Base-by-base conservation (phyloP, 2,888 invertebrate genomes). In the Mimachlamys varia region DNA sequence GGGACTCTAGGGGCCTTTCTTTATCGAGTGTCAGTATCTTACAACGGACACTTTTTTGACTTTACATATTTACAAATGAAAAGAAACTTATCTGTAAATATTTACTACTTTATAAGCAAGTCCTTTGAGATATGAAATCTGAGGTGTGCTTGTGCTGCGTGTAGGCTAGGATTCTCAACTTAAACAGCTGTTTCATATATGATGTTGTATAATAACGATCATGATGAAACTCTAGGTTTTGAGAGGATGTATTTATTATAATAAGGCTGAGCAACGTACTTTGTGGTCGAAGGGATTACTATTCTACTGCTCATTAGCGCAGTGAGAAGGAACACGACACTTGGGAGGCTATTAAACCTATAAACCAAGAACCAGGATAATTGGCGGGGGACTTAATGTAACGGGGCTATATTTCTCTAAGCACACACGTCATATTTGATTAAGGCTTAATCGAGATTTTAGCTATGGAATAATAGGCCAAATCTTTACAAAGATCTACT, bases 21-120 rank as follows among this genome's bases (percentile, higher is more conserved):
- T 76, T 76, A 76, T 76, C 76, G 33, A 76, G 76, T 76, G 76
- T 76, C 76, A 76, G 76, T 76, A 76, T 76, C 76, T 76, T 15
- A 76, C 76, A 33, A 76, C 33, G 76, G 76, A 76, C 76, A 76
- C 19, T 76, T 76, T 76, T 76, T 76, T 76, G 76, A 76, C 76
- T 76, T 76, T 76, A 76, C 76, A 33, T 76, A 76, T 76, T 76
- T 76, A 76, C 76, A 76, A 76, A 27, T 76, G 76, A 76, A 76
- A 76, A 76, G 76, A 76, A 76, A 76, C 76, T 76, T 76, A 76
- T 76, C 76, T 33, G 76, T 76, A 27, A 76, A 76, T 76, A 76
- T 76, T 76, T 76, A 76, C 76, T 76, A 76, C 76, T 76, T 76
- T 76, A 76, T 76, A 76, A 76, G 76, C 76, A 76, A 76, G 76